Percentiles rank a stretch among this genome's conserved stretches.
These are phyloP conservation scores for Gibbula magus DNA, from an alignment of 2,888 invertebrate genomes.

Conservation along the genomic window DNA sequence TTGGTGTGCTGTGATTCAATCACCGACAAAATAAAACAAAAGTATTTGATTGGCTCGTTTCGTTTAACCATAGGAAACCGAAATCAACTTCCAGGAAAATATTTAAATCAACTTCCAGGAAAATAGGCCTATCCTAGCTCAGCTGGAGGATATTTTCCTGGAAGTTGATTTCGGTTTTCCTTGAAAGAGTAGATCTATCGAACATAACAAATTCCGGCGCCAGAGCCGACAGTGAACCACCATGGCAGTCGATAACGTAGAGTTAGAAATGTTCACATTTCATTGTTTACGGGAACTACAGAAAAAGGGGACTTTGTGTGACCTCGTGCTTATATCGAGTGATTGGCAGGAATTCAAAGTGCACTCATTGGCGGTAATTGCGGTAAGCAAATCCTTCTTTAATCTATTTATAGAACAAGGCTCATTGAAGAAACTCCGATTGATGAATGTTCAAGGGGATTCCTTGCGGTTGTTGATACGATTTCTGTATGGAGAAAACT, in stretches of 20 bases:
- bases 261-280: neutral
- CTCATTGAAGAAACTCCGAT: conserved; percentile 31
- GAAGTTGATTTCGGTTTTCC: no score
- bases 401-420: neutral
- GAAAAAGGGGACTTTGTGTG: conserved; percentile 38
- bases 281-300: conserved; percentile 25
- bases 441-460: conserved; percentile 19
- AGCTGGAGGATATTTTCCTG: no score
- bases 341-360: conserved; percentile 38
- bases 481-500: conserved; percentile 42
- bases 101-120: no score
- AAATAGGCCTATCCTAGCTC: no score
- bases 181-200: no score
- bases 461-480: conserved; percentile 35
- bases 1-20: no score
- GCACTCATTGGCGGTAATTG: conserved; percentile 46
- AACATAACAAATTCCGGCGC: no score
- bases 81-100: no score
- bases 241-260: neutral
- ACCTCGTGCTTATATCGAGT: conserved; percentile 44
- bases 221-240: neutral
- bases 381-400: conserved; percentile 35
- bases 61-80: no score
- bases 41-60: no score
- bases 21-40: no score